Evolutionary conservation across 2,797 vertebrate genomes (phyloP), one percentile per base, ranked within the genome.

Genomic region (Chiroxiphia lanceolata): DNA sequence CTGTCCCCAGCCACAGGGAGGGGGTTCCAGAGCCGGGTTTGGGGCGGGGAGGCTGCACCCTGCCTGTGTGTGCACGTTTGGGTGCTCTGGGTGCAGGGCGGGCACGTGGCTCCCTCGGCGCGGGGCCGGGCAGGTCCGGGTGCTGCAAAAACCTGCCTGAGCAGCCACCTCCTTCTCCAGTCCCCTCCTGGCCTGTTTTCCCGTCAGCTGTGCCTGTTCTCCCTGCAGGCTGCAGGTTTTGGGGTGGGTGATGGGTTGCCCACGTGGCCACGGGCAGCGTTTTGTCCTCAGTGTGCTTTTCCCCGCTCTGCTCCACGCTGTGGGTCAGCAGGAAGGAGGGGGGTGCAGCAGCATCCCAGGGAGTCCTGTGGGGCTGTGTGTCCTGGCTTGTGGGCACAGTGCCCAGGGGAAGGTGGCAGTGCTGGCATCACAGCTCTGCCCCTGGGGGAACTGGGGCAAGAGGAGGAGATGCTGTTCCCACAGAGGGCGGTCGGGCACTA

Each of bases 261-360:
- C 34, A 1, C 9, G 2, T 9, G 60, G 60, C 60, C 38, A 31
- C 2, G 29, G 50, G 38, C 4, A 13, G 13, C 0, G 27, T 14
- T 72, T 51, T 15, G 3, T n/a, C 33, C 15, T 11, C 23, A 1
- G 25, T 0, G 1, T 40, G 0, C 10, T 8, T 75, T 15, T 21
- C 45, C 45, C 20, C 21, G 48, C 22, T 11, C 50, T 16, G 79
- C 57, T 56, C 42, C 14, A 1, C 0, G 5, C 33, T 47, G 63
- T 10, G 5, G 51, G 36, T 38, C 1, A 5, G 53, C n/a, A 50
- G 48, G 78, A 10, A 33, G 21, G 63, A 36, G 5, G 21, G 80
- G 25, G 71, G 27, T 47, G 88, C 45, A 22, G 51, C 13, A 33
- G 29, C n/a, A 77, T 68, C 83, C 65, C 50, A 8, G 34, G 5